Evolutionary conservation across 2,888 invertebrate genomes (phyloP).

Genomic region (Mythimna ferrago): DNA sequence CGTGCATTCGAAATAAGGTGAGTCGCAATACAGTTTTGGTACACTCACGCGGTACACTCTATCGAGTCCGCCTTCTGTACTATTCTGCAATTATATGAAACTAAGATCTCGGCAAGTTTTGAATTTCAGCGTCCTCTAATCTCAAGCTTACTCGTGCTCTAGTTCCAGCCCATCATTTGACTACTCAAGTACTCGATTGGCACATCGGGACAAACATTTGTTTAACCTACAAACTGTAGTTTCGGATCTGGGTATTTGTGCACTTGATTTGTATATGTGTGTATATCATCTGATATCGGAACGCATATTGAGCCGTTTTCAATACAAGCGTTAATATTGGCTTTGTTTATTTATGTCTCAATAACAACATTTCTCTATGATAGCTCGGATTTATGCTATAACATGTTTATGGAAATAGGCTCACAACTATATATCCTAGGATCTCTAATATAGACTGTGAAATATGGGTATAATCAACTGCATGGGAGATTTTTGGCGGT

Average conservation of each 20-base stretch:
- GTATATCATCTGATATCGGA: neutral
- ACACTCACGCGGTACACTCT: too few species aligned
- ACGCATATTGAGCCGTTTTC: neutral
- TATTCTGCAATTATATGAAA: neutral
- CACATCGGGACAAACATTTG: constrained; percentile 37
- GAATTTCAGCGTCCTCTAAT: constrained; percentile 30
- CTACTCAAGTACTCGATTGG: constrained; percentile 40
- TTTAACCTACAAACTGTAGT: constrained; percentile 33
- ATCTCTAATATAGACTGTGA: neutral
- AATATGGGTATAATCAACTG: neutral
- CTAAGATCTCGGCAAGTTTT: constrained; percentile 29
- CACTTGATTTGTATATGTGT: constrained; percentile 14
- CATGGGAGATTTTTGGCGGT: too few species aligned
- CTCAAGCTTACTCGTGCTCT: constrained; percentile 28
- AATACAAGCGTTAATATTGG: neutral
- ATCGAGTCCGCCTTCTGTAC: neutral
- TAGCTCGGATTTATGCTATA: neutral
- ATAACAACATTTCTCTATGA: neutral
- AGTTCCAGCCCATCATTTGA: constrained; percentile 35
- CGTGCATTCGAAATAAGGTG: too few species aligned
- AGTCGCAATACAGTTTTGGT: too few species aligned
- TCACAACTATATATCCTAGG: neutral
- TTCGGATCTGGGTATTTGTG: constrained; percentile 15
- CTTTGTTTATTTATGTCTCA: neutral
- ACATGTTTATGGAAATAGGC: neutral